A percentile compares a stretch with the other conserved stretches of the same genome.
Evolutionary conservation across 1,140 invertebrate species (phyloP).

Genomic region (Tetramorium alpestre): DNA sequence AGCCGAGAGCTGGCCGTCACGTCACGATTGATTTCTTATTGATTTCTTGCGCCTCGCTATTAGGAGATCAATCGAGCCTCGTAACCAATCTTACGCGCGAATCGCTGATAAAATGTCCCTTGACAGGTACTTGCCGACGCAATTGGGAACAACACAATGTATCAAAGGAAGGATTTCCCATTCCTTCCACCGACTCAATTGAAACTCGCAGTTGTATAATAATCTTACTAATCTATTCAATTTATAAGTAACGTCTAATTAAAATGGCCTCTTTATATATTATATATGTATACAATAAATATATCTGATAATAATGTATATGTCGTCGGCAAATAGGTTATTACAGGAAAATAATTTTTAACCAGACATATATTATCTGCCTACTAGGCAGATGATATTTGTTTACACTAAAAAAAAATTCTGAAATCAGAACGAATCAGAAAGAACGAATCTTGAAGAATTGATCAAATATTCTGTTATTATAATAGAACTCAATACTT

Average conservation of each 20-base stretch:
- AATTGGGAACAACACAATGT: not conserved
- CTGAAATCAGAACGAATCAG: too few relatives aligned
- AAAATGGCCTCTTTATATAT: not conserved
- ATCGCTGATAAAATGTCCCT: slow-evolving; percentile 32
- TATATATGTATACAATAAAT: not conserved
- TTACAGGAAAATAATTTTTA: too few relatives aligned
- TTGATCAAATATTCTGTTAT: too few relatives aligned
- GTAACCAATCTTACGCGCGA: slow-evolving; percentile 53
- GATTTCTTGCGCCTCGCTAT: slow-evolving; percentile 71
- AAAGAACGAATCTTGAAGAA: too few relatives aligned
- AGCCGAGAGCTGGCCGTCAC: slow-evolving; percentile 59
- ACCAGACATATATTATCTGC: too few relatives aligned
- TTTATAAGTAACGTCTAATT: slow-evolving; percentile 6
- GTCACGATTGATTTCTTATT: slow-evolving; percentile 71
- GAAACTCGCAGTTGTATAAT: not conserved
- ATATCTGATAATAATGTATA: not conserved
- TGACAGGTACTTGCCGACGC: slow-evolving; percentile 18
- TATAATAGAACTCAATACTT: too few relatives aligned
- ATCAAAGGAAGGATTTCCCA: not conserved
- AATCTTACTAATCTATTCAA: not conserved
- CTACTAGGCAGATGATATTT: too few relatives aligned
- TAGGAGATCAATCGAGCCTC: slow-evolving; percentile 68
- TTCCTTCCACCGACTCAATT: not conserved
- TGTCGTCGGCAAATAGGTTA: too few relatives aligned
- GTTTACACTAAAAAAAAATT: too few relatives aligned